Evolutionary conservation across 1,140 invertebrate genomes (phyloP), one percentile per base, ranked within the genome.

Genomic region (Drosophila baimaii): DNA sequence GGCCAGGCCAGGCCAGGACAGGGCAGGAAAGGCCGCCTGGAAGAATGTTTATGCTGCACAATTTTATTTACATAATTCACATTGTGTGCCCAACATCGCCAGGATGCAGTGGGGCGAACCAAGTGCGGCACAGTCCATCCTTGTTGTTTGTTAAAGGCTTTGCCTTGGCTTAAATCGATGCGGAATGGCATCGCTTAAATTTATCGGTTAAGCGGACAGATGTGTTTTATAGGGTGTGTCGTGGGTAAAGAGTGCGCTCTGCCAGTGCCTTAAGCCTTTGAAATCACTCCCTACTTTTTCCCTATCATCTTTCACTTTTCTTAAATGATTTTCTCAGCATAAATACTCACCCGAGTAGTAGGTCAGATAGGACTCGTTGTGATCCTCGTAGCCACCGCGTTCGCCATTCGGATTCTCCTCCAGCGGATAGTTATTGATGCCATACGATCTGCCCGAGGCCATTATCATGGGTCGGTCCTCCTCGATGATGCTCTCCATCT

Each of bases 1-100:
- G 46, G 47, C 27, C 17, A 31, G 35, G 35, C 5, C 31, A 13
- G 31, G 31, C 31, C 25, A 27, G 25, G n/a, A 5, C 47, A 19
- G 51, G 31, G 12, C 25, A 27, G 25, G n/a, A 5, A 27, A 19
- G 51, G 51, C 68, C 33, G 68, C 33, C 65, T 47, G 54, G 46
- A 52, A 64, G 61, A 81, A 75, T 89, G 84, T 89, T 89, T 89
- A 89, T 89, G 70, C 77, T 81, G 77, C 84, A 77, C 79, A 88
- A 89, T 89, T 88, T 84, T 89, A 90, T 89, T 89, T 89, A 88
- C 84, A 89, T 89, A 89, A 89, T 89, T 89, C 89, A 89, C 75
- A 66, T 81, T 82, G 83, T 81, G 63, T 76, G 64, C 65, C 75
- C 77, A 55, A 64, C 79, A 52, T 49, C 56, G 58, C 63, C 61